Evolutionary conservation across 1,140 invertebrate species (phyloP).

Genomic region (Leptopilina boulardi): DNA sequence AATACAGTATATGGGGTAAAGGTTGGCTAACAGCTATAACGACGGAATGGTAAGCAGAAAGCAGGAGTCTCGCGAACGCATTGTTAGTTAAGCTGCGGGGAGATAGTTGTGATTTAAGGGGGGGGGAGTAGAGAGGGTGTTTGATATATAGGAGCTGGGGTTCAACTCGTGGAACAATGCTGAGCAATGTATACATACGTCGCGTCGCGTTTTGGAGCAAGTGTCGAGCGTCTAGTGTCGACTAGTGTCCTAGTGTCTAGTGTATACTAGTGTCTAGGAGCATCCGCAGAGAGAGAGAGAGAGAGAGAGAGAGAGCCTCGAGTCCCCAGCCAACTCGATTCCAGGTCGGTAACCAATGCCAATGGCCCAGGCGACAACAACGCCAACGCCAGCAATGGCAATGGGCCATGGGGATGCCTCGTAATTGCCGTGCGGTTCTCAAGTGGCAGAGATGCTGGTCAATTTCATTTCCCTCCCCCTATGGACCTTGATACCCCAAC

Average conservation of each 20-base stretch:
- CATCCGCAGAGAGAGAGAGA: not conserved
- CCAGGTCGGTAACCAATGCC: constrained; percentile 25
- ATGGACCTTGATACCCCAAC: constrained; percentile 23
- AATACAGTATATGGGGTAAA: not conserved
- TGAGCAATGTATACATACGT: constrained; percentile 45
- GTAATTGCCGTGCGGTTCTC: constrained; percentile 62
- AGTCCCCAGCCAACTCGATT: constrained; percentile 46
- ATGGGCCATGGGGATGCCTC: constrained; percentile 62
- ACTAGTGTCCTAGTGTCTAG: not conserved
- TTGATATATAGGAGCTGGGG: not conserved
- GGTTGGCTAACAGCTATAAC: constrained; percentile 15
- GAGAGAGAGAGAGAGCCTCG: not conserved
- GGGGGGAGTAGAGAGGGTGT: not conserved
- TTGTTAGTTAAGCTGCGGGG: constrained; percentile 61
- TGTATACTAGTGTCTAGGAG: too few species aligned
- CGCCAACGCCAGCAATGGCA: constrained; percentile 57
- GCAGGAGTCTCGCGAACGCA: constrained; percentile 43
- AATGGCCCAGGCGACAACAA: constrained; percentile 8
- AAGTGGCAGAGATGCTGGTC: constrained; percentile 64
- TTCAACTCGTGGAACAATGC: constrained; percentile 53
- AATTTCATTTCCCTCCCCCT: constrained; percentile 55
- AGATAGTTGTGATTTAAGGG: constrained; percentile 62
- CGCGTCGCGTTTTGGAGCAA: constrained; percentile 36
- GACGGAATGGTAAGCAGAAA: constrained; percentile 1
- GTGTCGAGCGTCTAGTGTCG: constrained; percentile 22